Evolutionary conservation across 2,797 vertebrate species (phyloP).

Genomic region (Chaetodon trifasciatus): DNA sequence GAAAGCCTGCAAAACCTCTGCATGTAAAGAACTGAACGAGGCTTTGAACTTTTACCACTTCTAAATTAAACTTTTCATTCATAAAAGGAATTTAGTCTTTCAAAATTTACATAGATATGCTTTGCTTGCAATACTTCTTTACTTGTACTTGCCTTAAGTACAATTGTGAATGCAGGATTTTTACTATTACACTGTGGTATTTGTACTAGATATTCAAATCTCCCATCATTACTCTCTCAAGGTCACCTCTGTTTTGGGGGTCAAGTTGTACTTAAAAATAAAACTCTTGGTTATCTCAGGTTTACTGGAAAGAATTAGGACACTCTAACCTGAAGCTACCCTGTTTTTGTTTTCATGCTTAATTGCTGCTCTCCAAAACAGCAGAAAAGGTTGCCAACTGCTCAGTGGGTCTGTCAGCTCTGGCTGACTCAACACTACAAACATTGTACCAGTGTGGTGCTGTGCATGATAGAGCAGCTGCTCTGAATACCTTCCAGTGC

Average conservation of each 20-base stretch:
- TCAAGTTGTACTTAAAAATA: background rate
- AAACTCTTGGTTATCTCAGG: background rate
- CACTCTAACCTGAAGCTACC: background rate
- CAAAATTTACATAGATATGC: too few relatives aligned
- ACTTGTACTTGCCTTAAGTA: background rate
- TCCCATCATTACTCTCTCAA: background rate
- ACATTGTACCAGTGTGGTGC: conserved; percentile 11
- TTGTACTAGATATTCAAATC: too few relatives aligned
- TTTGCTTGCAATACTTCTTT: background rate
- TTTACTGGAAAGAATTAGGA: background rate
- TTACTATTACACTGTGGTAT: too few relatives aligned
- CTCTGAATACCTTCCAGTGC: conserved; percentile 69
- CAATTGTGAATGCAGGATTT: background rate
- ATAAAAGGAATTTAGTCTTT: background rate
- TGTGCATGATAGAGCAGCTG: conserved; percentile 68
- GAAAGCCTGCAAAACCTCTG: background rate
- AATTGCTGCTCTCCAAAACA: conserved; percentile 18
- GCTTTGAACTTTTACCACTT: too few relatives aligned
- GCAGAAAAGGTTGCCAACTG: conserved; percentile 17
- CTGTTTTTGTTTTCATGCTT: conserved; percentile 9
- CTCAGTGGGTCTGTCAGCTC: background rate
- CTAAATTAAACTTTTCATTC: background rate
- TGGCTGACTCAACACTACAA: conserved; percentile 38
- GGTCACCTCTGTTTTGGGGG: background rate
- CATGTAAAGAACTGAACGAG: background rate